Conservation (phyloP, 1,140 invertebrate species). For the Chrysopa pallens region DNA sequence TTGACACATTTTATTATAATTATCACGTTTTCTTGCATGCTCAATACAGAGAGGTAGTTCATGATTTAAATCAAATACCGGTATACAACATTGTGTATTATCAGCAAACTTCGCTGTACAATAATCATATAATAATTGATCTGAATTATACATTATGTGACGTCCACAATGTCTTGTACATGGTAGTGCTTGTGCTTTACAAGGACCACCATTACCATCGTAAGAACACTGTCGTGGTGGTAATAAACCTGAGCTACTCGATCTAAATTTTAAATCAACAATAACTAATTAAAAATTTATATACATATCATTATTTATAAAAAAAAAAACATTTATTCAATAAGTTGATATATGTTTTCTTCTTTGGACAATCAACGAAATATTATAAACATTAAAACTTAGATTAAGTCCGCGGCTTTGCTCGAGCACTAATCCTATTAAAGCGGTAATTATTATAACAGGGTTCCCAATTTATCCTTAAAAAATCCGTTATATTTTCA, state of each 20-base stretch:
- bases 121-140: slow-evolving; percentile 73
- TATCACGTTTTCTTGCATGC: slow-evolving; percentile 62
- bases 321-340: too few relatives aligned
- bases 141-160: slow-evolving; percentile 74
- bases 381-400: too few relatives aligned
- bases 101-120: slow-evolving; percentile 78
- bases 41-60: slow-evolving; percentile 67
- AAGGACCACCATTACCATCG: slow-evolving; percentile 19
- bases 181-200: slow-evolving; percentile 49
- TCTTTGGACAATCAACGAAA: too few relatives aligned
- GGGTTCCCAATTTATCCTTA: too few relatives aligned
- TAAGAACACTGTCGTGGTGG: slow-evolving; percentile 8
- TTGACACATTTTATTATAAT: slow-evolving; percentile 51
- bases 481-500: too few relatives aligned
- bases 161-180: slow-evolving; percentile 64
- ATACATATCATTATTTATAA: too few relatives aligned
- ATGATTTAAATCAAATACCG: slow-evolving; percentile 70
- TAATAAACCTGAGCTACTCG: background rate
- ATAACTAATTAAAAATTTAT: too few relatives aligned
- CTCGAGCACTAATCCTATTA: too few relatives aligned
- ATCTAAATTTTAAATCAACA: too few relatives aligned
- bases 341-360: too few relatives aligned
- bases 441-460: too few relatives aligned
- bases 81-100: slow-evolving; percentile 72
- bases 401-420: too few relatives aligned